Evolutionary conservation across 2,113 vertebrate species (phyloP).

Genomic region (Cryptotis parvus): DNA sequence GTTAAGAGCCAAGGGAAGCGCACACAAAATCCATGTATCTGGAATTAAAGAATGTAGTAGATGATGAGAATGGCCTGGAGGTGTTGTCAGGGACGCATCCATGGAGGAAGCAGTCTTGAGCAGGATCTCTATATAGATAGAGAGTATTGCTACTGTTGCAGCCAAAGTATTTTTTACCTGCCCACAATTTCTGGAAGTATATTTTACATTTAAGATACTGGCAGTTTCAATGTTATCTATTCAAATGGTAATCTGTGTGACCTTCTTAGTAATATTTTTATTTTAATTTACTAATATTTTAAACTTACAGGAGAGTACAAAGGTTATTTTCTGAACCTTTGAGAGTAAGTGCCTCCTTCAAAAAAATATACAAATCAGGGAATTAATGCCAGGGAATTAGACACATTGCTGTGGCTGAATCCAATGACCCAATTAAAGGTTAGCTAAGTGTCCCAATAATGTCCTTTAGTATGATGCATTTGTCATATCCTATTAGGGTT

Average conservation of each 20-base stretch:
- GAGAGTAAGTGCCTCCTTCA: background rate
- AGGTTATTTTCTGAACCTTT: background rate
- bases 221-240: background rate
- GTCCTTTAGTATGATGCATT: background rate
- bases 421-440: slow-evolving; percentile 29
- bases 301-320: slow-evolving; percentile 29
- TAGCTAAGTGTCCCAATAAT: slow-evolving; percentile 29
- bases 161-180: background rate
- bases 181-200: slow-evolving; percentile 9
- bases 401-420: background rate
- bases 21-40: slow-evolving; percentile 3
- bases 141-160: background rate
- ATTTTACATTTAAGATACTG: slow-evolving; percentile 43
- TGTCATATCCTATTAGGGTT: slow-evolving; percentile 27
- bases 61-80: background rate
- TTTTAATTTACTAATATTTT: slow-evolving; percentile 39
- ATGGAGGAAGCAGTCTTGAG: slow-evolving; percentile 7
- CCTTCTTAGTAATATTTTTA: background rate
- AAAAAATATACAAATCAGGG: slow-evolving; percentile 45
- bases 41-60: background rate
- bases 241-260: slow-evolving; percentile 31
- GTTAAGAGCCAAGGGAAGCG: slow-evolving; percentile 3
- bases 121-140: slow-evolving; percentile 9
- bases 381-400: background rate
- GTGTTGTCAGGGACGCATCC: slow-evolving; percentile 13